Conservation (phyloP, 2,113 vertebrate species). For the Sceloporus tristichus region DNA sequence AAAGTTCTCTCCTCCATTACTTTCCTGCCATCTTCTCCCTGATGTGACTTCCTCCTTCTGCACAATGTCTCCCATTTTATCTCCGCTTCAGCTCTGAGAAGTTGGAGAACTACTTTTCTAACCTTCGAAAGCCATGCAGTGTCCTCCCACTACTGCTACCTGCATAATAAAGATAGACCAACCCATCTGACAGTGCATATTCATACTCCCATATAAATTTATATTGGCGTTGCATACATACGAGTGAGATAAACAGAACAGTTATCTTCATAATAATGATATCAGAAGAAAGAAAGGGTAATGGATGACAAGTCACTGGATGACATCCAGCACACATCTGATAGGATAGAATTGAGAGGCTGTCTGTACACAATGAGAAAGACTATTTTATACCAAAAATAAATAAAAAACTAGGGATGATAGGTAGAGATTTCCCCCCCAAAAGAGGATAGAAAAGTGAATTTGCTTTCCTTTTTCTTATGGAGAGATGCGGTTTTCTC, state of each 20-base stretch:
- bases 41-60: background rate
- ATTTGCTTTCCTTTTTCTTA: slow-evolving; percentile 5
- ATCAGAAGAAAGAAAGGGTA: slow-evolving; percentile 36
- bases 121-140: slow-evolving; percentile 55
- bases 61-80: too few relatives aligned
- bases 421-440: slow-evolving; percentile 27
- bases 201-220: slow-evolving; percentile 61
- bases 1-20: too few relatives aligned
- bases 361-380: slow-evolving; percentile 52
- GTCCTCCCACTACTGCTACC: slow-evolving; percentile 56
- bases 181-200: slow-evolving; percentile 46
- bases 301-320: slow-evolving; percentile 43
- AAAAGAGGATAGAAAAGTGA: slow-evolving; percentile 14
- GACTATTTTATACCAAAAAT: slow-evolving; percentile 39
- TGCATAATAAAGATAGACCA: slow-evolving; percentile 69
- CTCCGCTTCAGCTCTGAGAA: background rate
- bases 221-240: slow-evolving; percentile 37
- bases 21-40: too few relatives aligned
- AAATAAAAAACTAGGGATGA: background rate
- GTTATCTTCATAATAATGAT: slow-evolving; percentile 24
- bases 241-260: slow-evolving; percentile 62
- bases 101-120: slow-evolving; percentile 21
- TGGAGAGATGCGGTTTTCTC: background rate
- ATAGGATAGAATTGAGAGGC: slow-evolving; percentile 50
- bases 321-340: slow-evolving; percentile 64